Evolutionary conservation across 2,888 invertebrate species (phyloP), one percentile per base, ranked within the genome.

Genomic region (Drymonia ruficornis): DNA sequence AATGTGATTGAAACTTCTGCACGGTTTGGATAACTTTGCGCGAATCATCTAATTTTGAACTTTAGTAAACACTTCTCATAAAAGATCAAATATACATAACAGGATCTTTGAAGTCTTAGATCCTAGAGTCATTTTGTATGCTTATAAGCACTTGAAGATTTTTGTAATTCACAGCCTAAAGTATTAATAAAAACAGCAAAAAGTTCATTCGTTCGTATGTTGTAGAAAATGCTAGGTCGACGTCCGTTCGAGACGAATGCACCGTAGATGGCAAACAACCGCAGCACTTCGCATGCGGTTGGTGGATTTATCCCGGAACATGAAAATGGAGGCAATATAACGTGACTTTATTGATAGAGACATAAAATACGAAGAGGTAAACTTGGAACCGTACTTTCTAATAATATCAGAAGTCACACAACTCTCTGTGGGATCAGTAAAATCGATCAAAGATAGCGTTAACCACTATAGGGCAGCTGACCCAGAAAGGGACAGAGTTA

Each of bases 181-280:
- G 11, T n/a, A 13, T 13, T 12, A 8, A 36, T 38, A 38, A 38
- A 38, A 6, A 9, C 2, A 6, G 2, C 9, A 15, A 40, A 43
- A 50, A 44, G 13, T 15, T n/a, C 50, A 52, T 73, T 72, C 53
- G 76, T 28, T 7, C 6, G 31, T 72, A 73, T 75, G 75, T 73
- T 62, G 69, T 68, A 69, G 72, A 75, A 76, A 79, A 72, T 66
- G 62, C 56, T 65, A 71, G 81, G 81, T 82, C 80, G 78, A 75
- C 63, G 80, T 69, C 72, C 83, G 83, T 82, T 85, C 80, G 67
- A 82, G 80, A 79, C 81, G 81, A 83, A 74, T 79, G 81, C 78
- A 72, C 79, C 74, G 76, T 76, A 78, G 78, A 81, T 78, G 67
- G 78, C 72, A 77, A 74, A 71, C 75, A 78, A 83, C 84, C 84